phyloP scores from a whole-genome alignment of 2,797 vertebrate species.

The Tenualosa thibaudeaui region DNA sequence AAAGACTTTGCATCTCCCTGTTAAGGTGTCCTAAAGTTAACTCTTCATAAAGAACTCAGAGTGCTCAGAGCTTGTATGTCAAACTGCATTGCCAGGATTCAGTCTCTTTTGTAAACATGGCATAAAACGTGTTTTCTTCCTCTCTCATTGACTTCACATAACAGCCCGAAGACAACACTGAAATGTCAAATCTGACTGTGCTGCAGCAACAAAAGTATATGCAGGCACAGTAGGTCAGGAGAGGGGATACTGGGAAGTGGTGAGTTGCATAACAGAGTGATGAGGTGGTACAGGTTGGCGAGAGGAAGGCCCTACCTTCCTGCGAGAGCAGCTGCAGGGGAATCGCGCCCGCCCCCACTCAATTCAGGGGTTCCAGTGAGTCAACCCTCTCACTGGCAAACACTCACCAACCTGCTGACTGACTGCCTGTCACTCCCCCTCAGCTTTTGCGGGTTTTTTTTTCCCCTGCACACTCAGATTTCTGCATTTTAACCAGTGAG shows the following conservation, averaged over 20 bases:
- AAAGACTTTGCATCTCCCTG: neutral
- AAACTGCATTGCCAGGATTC: neutral
- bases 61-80: neutral
- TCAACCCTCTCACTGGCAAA: neutral
- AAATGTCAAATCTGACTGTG: neutral
- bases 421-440: constrained; percentile 8
- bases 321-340: constrained; percentile 27
- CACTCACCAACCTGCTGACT: constrained; percentile 9
- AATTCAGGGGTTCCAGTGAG: constrained; percentile 33
- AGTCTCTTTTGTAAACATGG: neutral
- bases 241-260: neutral
- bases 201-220: neutral
- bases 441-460: constrained; percentile 26
- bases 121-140: neutral
- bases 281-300: neutral
- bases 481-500: constrained; percentile 3
- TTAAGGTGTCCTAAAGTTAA: neutral
- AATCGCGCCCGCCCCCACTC: constrained; percentile 44
- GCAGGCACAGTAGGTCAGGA: constrained; percentile 6
- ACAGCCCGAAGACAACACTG: neutral
- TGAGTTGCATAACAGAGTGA: neutral
- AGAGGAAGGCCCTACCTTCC: constrained; percentile 22
- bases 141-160: neutral
- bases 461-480: constrained; percentile 58
- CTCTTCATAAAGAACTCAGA: neutral